These are phyloP conservation scores for Phrynocephalus vlangalii DNA, from an alignment of 2,797 vertebrate species.

Conservation along the genomic window DNA sequence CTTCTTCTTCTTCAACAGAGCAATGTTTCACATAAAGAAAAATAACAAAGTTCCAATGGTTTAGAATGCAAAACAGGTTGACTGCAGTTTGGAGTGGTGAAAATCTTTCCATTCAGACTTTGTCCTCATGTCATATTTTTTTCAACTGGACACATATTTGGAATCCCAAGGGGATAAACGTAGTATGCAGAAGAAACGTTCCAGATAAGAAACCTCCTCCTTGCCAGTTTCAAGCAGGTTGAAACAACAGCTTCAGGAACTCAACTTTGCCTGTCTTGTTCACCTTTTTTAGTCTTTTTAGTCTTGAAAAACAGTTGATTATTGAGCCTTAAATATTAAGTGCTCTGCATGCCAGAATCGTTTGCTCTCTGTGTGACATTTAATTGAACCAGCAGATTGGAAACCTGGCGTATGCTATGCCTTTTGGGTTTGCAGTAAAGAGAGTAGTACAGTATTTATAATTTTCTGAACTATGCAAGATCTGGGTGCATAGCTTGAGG, in stretches of 20 bases:
- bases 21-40: no score
- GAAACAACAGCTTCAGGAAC: no score
- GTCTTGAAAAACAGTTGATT: background rate
- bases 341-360: background rate
- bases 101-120: background rate
- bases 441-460: background rate
- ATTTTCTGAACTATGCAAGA: no score
- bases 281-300: background rate
- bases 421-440: slow-evolving; percentile 22
- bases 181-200: no score
- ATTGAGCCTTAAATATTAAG: background rate
- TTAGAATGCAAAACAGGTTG: background rate
- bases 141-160: background rate
- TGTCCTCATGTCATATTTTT: background rate
- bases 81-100: background rate
- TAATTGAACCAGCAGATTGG: slow-evolving; percentile 1
- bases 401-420: background rate
- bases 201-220: background rate
- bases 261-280: no score
- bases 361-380: slow-evolving; percentile 10
- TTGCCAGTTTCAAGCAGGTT: background rate
- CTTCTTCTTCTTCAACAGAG: background rate
- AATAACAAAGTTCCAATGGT: background rate
- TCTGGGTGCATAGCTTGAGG: no score
- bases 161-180: background rate